Conservation (phyloP, 2,888 invertebrate genomes). For the Standfussiana lucernea region DNA sequence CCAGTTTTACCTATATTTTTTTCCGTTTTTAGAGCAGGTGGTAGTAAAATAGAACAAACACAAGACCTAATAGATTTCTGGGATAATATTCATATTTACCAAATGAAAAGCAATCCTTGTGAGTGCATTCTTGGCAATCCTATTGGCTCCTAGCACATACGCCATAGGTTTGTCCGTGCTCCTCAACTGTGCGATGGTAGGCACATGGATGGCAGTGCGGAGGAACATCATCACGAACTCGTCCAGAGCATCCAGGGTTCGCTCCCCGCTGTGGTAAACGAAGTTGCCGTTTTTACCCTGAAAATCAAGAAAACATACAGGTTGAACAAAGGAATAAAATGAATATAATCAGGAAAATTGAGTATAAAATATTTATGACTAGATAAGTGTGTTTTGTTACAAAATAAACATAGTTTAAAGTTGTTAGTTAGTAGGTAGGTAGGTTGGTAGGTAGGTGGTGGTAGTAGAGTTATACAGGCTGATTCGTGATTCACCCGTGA, state of each 20-base stretch:
- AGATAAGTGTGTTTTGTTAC: not conserved
- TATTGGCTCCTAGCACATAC: constrained; percentile 87
- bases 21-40: no score
- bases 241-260: constrained; percentile 91
- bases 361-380: not conserved
- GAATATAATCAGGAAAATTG: not conserved
- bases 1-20: no score
- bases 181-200: constrained; percentile 73
- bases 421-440: no score
- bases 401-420: not conserved
- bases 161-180: constrained; percentile 85
- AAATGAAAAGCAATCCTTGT: constrained; percentile 94
- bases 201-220: constrained; percentile 77
- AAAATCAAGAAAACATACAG: constrained; percentile 15
- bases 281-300: constrained; percentile 90
- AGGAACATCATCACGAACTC: constrained; percentile 92
- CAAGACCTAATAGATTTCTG: no score
- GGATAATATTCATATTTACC: no score
- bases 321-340: not conserved
- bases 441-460: no score
- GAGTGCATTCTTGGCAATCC: constrained; percentile 89
- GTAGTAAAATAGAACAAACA: no score
- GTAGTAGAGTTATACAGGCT: not conserved
- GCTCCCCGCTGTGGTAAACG: constrained; percentile 91
- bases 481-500: not conserved